phyloP scores from a whole-genome alignment of 1,140 invertebrate genomes.

The Neodiprion virginianus region DNA sequence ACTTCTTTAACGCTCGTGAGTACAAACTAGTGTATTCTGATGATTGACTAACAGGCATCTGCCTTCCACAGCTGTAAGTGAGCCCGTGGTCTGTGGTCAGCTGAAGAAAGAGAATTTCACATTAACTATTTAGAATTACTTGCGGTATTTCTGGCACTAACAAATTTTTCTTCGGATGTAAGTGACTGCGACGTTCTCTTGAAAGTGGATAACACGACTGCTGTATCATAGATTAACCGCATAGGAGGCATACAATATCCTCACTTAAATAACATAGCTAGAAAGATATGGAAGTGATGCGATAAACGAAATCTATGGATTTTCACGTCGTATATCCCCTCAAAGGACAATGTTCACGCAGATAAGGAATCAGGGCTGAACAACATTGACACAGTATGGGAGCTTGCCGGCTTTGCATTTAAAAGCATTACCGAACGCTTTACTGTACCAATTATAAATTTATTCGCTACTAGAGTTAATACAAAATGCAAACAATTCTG shows the following conservation, averaged over 20 bases:
- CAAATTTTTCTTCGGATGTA: no score
- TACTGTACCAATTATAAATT: constrained; percentile 31
- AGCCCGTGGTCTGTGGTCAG: neutral
- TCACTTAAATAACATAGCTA: constrained; percentile 27
- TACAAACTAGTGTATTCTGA: no score
- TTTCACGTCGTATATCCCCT: constrained; percentile 34
- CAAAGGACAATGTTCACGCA: constrained; percentile 30
- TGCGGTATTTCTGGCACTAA: neutral
- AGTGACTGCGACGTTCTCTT: no score
- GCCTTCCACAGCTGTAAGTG: no score
- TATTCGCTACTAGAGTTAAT: constrained; percentile 27
- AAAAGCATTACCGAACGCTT: constrained; percentile 25
- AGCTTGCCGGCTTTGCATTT: constrained; percentile 20
- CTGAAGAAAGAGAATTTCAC: neutral
- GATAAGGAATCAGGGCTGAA: constrained; percentile 31
- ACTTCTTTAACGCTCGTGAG: no score
- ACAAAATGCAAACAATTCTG: constrained; percentile 29
- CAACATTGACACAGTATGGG: constrained; percentile 15
- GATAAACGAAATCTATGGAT: constrained; percentile 29
- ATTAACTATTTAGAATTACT: neutral
- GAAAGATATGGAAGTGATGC: constrained; percentile 35
- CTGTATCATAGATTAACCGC: constrained; percentile 29
- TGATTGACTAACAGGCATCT: no score
- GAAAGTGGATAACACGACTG: neutral
- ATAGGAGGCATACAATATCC: constrained; percentile 33